A percentile compares a stretch with the other conserved stretches of the same genome.
phyloP scores from a whole-genome alignment of 1,140 invertebrate species.

The Chironomus tepperi region DNA sequence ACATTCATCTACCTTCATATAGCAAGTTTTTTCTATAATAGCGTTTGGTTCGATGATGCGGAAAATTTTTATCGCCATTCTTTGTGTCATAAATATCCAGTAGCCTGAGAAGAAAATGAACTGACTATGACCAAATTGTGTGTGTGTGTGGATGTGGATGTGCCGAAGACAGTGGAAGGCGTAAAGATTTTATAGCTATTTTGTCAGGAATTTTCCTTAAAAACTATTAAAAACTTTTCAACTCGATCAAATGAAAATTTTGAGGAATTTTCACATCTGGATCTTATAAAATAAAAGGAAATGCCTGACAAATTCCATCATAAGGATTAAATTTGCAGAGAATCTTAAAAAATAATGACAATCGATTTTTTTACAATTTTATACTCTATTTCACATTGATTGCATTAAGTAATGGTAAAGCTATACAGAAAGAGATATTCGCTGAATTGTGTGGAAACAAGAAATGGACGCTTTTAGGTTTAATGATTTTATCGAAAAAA shows the following conservation, averaged over 20 bases:
- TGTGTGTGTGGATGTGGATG: neutral
- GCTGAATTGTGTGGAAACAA: neutral
- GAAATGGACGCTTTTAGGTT: neutral
- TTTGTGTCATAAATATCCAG: slow-evolving; percentile 18
- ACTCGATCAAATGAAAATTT: no score
- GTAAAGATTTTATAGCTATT: neutral
- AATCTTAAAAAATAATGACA: slow-evolving; percentile 19
- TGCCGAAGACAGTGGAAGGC: neutral
- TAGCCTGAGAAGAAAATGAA: neutral
- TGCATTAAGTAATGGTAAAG: neutral
- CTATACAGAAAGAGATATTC: neutral
- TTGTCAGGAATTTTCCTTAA: no score
- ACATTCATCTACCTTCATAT: neutral
- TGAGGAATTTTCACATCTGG: no score
- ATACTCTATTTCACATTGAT: slow-evolving; percentile 22
- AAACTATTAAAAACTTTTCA: no score
- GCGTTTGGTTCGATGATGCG: neutral
- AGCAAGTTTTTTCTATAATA: neutral
- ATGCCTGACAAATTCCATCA: no score
- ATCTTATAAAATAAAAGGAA: no score
- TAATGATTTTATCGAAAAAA: slow-evolving; percentile 14
- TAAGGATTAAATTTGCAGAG: neutral
- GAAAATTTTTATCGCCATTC: slow-evolving; percentile 21
- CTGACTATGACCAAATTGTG: neutral
- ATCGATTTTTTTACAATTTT: slow-evolving; percentile 23